Percentiles rank a stretch among this genome's conserved stretches.
phyloP scores from a whole-genome alignment of 1,140 invertebrate species.

The Pogonus chalceus region DNA sequence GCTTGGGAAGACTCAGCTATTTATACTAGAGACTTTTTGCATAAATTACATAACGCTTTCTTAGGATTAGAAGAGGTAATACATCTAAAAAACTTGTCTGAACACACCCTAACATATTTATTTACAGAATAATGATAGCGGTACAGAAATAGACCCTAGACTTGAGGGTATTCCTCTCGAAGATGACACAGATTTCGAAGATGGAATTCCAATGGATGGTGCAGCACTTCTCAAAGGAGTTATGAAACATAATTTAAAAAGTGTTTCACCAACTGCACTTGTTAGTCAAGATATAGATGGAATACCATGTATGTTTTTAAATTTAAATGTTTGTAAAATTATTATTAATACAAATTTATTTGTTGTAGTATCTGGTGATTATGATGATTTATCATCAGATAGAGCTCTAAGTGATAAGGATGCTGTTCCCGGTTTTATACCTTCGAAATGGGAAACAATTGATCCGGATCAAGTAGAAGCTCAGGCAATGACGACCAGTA shows the following conservation, averaged over 20 bases:
- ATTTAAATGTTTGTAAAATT: background rate
- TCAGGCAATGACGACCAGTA: slow-evolving; percentile 80
- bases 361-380: background rate
- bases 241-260: slow-evolving; percentile 38
- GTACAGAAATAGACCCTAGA: slow-evolving; percentile 42
- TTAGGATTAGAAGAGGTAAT: slow-evolving; percentile 26
- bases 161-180: slow-evolving; percentile 59
- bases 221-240: slow-evolving; percentile 64
- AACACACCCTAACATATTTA: background rate
- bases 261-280: slow-evolving; percentile 19
- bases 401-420: slow-evolving; percentile 30
- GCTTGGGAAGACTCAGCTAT: slow-evolving; percentile 98
- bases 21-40: slow-evolving; percentile 89
- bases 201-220: slow-evolving; percentile 71
- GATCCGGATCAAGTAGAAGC: slow-evolving; percentile 78
- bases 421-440: slow-evolving; percentile 56
- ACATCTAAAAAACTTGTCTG: no score
- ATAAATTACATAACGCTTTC: slow-evolving; percentile 85
- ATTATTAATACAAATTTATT: background rate
- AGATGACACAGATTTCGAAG: slow-evolving; percentile 38
- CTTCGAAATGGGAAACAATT: slow-evolving; percentile 93
- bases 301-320: background rate
- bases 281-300: slow-evolving; percentile 13
- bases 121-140: slow-evolving; percentile 32
- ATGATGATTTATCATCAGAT: background rate